A percentile compares a stretch with the other conserved stretches of the same genome.
Evolutionary conservation across 2,888 invertebrate species (phyloP).

Genomic region (Hypomecis atomaria): DNA sequence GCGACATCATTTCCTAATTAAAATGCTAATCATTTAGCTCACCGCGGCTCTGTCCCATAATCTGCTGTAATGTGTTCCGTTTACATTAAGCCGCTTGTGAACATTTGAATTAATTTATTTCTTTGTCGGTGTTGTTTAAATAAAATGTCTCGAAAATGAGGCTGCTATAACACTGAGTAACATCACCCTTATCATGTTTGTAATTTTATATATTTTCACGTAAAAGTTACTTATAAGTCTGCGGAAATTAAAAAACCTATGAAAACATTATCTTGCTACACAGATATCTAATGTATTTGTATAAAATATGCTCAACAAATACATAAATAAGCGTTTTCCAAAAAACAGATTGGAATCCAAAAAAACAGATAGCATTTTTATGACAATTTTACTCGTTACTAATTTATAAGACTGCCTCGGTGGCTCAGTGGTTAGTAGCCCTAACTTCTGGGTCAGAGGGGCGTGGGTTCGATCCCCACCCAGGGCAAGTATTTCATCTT

Average conservation of each 20-base stretch:
- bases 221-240: neutral
- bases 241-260: neutral
- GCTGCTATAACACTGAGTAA: neutral
- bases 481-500: too few relatives aligned
- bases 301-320: too few relatives aligned
- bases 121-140: constrained; percentile 5
- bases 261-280: too few relatives aligned
- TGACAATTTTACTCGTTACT: too few relatives aligned
- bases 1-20: constrained; percentile 17
- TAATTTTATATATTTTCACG: too few relatives aligned
- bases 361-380: neutral
- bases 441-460: too few relatives aligned
- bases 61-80: constrained; percentile 11
- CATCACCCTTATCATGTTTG: too few relatives aligned
- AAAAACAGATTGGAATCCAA: neutral
- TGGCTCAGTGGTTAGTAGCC: too few relatives aligned
- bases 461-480: too few relatives aligned
- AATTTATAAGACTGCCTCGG: too few relatives aligned
- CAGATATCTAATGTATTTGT: neutral
- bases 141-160: neutral
- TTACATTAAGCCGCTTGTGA: constrained; percentile 8
- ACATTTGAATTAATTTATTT: constrained; percentile 25
- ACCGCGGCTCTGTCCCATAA: constrained; percentile 8
- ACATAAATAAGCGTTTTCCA: neutral
- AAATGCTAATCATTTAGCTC: constrained; percentile 13